Base-by-base conservation (phyloP, 2,888 invertebrate species). In the Archips crataeganus region DNA sequence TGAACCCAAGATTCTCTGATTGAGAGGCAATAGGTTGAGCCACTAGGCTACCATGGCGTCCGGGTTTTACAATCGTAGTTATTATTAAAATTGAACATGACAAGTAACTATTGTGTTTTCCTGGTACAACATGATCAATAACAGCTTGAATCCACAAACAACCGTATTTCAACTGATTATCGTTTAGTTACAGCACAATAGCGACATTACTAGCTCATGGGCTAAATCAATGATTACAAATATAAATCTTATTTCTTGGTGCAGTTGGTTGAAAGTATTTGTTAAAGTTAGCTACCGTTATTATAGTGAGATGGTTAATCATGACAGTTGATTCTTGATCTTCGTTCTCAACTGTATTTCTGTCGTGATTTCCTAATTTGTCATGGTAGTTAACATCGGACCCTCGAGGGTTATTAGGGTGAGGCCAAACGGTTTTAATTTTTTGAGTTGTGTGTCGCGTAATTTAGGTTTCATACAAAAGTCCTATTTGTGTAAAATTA, bases 301-400 rank as follows among this genome's bases (percentile, higher is more conserved):
- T 72, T 75, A 77, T 68, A 68, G 75, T 74, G 77, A 82, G 86
- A 86, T 87, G 81, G 82, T 82, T 83, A 85, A 87, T 87, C 87
- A 81, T 88, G 87, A 88, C 85, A 82, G 87, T 87, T 88, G 84
- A 77, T 77, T 78, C 77, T 75, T 76, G 71, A 75, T 76, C 78
- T 79, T 80, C 79, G 76, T 79, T 80, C 80, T 82, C 78, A 77
- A 77, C 75, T 74, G 75, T 76, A 74, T 73, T 78, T 76, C 77
- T 51, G 65, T 51, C 51, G 36, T 49, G 51, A 49, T 65, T 39
- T n/a, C 6, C 9, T 34, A 51, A 62, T 62, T 60, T 60, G 60
- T 60, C 60, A 36, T n/a, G 36, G 36, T 11, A 3, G 8, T 60
- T 36, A 8, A 62, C 39, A 9, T 23, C 15, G 23, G 23, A 62